These are phyloP conservation scores for Odontesthes bonariensis DNA, from an alignment of 2,113 vertebrate species.

Conservation along the genomic window DNA sequence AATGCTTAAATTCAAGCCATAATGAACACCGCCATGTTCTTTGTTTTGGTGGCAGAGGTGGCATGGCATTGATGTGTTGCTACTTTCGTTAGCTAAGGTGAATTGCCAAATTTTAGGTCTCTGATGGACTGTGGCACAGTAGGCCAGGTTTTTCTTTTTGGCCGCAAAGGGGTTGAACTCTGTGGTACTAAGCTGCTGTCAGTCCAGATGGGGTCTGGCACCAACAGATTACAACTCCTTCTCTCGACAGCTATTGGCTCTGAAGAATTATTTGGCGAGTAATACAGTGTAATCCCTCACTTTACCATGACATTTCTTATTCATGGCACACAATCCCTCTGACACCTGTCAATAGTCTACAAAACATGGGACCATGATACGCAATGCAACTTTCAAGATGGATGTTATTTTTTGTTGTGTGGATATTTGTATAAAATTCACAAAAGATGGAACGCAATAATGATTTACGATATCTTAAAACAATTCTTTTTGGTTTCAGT, in stretches of 20 bases:
- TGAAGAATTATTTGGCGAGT: conserved; percentile 70
- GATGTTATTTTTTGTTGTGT: not conserved
- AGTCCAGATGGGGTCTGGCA: conserved; percentile 76
- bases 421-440: no score
- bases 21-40: conserved; percentile 72
- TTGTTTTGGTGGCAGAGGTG: conserved; percentile 60
- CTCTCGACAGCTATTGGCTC: conserved; percentile 53
- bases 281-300: conserved; percentile 73
- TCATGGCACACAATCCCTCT: conserved; percentile 66
- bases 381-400: conserved; percentile 31
- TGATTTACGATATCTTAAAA: not conserved
- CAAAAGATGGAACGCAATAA: not conserved
- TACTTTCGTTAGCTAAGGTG: conserved; percentile 74
- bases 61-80: conserved; percentile 47
- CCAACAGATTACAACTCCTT: conserved; percentile 71
- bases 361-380: conserved; percentile 27
- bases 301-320: conserved; percentile 67
- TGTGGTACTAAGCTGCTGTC: conserved; percentile 74
- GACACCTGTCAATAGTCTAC: conserved; percentile 62
- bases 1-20: conserved; percentile 63
- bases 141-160: conserved; percentile 68
- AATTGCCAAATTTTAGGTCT: conserved; percentile 79
- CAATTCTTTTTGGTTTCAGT: not conserved
- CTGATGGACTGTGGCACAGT: conserved; percentile 78
- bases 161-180: conserved; percentile 53